A percentile compares a stretch with the other conserved stretches of the same genome.
phyloP scores from a whole-genome alignment of 30 jellyfish, hydroid and myxozoan genomes.

The Hydractinia symbiolongicarpus region DNA sequence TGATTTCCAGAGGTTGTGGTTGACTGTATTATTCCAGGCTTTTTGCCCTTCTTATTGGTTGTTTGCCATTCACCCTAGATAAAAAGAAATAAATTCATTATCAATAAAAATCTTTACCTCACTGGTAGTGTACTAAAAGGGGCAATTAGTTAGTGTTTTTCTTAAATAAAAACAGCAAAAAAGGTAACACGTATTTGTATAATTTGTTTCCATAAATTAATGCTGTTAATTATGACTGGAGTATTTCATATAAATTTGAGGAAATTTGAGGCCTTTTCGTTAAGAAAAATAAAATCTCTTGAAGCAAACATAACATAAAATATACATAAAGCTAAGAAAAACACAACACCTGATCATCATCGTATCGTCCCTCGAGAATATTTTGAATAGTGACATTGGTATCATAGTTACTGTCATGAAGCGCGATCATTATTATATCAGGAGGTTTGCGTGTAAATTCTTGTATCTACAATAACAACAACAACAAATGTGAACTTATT shows the following conservation, averaged over 20 bases:
- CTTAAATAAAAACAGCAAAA: too few relatives aligned
- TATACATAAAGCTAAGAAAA: too few relatives aligned
- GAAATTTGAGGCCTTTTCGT: too few relatives aligned
- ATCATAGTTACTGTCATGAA: constrained; percentile 88
- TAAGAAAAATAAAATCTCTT: too few relatives aligned
- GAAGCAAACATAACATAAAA: too few relatives aligned
- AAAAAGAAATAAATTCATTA: background rate
- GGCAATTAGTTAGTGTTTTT: too few relatives aligned
- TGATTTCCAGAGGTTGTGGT: background rate
- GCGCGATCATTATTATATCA: constrained; percentile 75
- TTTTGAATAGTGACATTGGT: constrained; percentile 64
- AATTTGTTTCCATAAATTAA: too few relatives aligned
- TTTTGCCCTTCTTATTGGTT: constrained; percentile 40
- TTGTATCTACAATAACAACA: constrained; percentile 43
- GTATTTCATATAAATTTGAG: too few relatives aligned
- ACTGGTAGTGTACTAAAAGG: too few relatives aligned
- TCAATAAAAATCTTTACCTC: background rate
- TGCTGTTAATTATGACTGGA: too few relatives aligned
- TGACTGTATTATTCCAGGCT: background rate
- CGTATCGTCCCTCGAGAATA: constrained; percentile 73
- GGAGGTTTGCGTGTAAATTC: constrained; percentile 73
- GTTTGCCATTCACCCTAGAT: constrained; percentile 89
- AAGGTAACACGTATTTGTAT: too few relatives aligned
- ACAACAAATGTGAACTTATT: background rate
- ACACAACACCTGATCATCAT: constrained; percentile 16